Conservation (phyloP, 2,113 vertebrate species). For the Xiphophorus couchianus region DNA sequence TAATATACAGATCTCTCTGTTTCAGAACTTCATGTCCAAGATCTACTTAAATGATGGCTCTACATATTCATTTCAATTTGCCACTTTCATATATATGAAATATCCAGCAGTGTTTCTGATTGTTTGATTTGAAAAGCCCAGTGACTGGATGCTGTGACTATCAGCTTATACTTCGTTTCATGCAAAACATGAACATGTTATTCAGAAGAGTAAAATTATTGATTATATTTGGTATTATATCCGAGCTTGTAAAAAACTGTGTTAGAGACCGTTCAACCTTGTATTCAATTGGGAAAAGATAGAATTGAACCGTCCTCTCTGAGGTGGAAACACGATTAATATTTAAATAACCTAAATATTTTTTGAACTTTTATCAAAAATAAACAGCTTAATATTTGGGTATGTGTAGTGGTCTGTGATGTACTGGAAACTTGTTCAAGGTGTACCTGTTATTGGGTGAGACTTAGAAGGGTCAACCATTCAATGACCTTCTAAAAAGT, state of each 20-base stretch:
- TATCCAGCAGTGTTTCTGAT: constrained; percentile 24
- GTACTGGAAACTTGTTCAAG: too few species aligned
- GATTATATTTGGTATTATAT: not conserved
- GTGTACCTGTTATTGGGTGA: too few species aligned
- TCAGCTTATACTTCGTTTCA: not conserved
- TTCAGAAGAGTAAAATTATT: not conserved
- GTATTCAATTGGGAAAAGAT: not conserved
- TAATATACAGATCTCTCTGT: not conserved
- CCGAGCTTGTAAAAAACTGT: not conserved
- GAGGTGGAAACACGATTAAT: too few species aligned
- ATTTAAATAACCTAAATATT: too few species aligned
- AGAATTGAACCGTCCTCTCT: too few species aligned
- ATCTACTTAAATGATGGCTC: constrained; percentile 20
- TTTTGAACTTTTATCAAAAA: too few species aligned
- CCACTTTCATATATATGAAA: constrained; percentile 23
- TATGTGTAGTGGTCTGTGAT: too few species aligned
- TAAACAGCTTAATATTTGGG: too few species aligned
- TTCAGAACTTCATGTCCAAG: constrained; percentile 1
- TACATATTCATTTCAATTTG: constrained; percentile 11
- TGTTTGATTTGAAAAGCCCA: constrained; percentile 20
- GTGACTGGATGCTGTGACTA: constrained; percentile 1
- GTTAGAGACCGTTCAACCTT: not conserved
- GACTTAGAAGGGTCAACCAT: too few species aligned
- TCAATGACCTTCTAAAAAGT: too few species aligned
- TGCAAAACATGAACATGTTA: not conserved